Percentiles rank a stretch among this genome's conserved stretches.
phyloP scores from a whole-genome alignment of 2,113 vertebrate genomes.

The Balaeniceps rex region DNA sequence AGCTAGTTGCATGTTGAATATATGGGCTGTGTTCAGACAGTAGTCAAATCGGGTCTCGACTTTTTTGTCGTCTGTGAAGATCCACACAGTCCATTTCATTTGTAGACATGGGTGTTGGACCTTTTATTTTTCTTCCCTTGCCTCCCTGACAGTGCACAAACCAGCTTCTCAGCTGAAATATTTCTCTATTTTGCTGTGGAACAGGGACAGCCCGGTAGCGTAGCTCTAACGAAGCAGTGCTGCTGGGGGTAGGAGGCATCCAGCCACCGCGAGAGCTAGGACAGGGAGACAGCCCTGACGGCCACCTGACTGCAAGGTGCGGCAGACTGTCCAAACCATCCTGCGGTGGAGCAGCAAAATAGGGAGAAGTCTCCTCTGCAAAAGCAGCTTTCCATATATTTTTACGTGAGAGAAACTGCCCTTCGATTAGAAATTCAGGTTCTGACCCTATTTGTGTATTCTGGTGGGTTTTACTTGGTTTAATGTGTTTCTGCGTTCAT shows the following conservation, averaged over 20 bases:
- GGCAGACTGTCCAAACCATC: not conserved
- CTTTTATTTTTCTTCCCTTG: not conserved
- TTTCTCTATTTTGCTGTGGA: not conserved
- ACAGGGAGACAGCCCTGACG: not conserved
- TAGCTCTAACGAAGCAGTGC: not conserved
- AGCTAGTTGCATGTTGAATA: not conserved
- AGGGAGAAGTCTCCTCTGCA: not conserved
- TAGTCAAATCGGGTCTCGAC: not conserved
- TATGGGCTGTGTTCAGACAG: not conserved
- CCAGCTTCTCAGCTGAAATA: not conserved
- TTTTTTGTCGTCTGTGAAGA: not conserved
- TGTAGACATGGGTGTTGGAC: accelerated
- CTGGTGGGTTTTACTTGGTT: not conserved
- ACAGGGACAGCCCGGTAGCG: not conserved
- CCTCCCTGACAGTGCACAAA: not conserved
- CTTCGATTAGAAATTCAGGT: not conserved
- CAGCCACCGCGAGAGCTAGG: not conserved
- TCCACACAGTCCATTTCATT: not conserved
- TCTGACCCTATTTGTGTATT: not conserved
- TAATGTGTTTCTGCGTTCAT: not conserved
- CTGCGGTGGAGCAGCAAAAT: not conserved
- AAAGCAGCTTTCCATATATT: not conserved
- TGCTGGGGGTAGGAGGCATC: not conserved
- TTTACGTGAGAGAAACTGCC: not conserved
- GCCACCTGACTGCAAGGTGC: not conserved